Base-by-base conservation (phyloP, 2,888 invertebrate species). In the Parasteatoda lunata region DNA sequence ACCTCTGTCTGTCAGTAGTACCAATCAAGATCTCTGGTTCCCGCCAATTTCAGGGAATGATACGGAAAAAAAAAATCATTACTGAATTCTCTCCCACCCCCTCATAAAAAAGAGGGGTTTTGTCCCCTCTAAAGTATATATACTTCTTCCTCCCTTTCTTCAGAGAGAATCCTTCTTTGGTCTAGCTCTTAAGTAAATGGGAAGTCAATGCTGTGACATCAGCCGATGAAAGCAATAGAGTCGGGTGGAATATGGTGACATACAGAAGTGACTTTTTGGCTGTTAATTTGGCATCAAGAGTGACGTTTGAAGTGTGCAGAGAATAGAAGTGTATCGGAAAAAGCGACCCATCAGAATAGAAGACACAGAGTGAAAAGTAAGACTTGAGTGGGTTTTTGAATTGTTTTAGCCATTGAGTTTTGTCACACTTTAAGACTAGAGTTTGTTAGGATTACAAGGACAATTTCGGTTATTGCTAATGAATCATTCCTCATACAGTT, bases 271-370 rank as follows among this genome's bases (percentile, higher is more conserved):
- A 80, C 72, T 81, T 81, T 82, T 70, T 76, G 76, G 76, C 70
- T 77, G 83, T 83, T 83, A 83, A 83, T 83, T 83, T 83, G 83
- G 66, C 71, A 51, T 83, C 65, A 13, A 83, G 83, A 52, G 77
- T 59, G 45, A 4, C 9, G 45, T 30, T n/a, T 70, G 76, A 68
- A 82, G 72, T 83, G 77, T 51, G 48, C 54, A 30, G 64, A 30
- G 49, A 59, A 30, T 15, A 52, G 13, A 66, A 51, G 51, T 30
- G 77, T 75, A 30, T 52, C 66, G 77, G 51, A 13, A 49, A 45
- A 51, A 65, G 79, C 9, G 45, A 30, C 64, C 54, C 73, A 75
- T 73, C 81, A 81, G 47, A 75, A 75, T 66, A 54, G 69, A 73
- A 47, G 75, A 68, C 68, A 65, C 71, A 66, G 72, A 68, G 30